Base-by-base conservation (phyloP, 2,888 invertebrate genomes). In the Drosophila phalerata region DNA sequence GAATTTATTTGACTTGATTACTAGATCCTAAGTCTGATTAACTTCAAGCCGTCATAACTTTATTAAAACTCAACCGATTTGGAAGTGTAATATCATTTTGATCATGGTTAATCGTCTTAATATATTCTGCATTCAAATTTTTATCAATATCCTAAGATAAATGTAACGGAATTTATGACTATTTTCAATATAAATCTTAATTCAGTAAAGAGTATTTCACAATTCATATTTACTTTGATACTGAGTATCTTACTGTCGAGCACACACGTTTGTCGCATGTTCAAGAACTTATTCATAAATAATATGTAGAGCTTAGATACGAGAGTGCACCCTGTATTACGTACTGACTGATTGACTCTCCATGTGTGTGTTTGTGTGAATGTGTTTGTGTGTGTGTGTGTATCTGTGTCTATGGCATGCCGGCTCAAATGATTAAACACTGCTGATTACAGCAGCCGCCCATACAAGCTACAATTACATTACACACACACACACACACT, bases 391-490 rank as follows among this genome's bases (percentile, higher is more conserved):
- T 30, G 3, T 34, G 9, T 43, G 13, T 22, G 11, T 53, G n/a
- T 19, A 10, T 63, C 32, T 55, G 48, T 48, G n/a, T 63, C 22
- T 25, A 8, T 56, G 52, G 47, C 51, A 47, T 56, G 72, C 72
- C 62, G 73, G 72, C 61, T 67, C 57, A 58, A 68, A 68, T 73
- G 73, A 68, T 73, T 67, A 64, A 64, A 25, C 57, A 58, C 72
- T 30, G 45, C 43, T 32, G 67, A 73, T 73, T 73, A 72, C 73
- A 73, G 73, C 73, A 72, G 73, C 72, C 73, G 72, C 67, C 57
- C 58, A 61, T 47, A 28, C 61, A 45, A 56, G 55, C 55, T 30
- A 45, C 32, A 58, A 58, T 58, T 58, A 58, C 37, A 28, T 13
- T 32, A 47, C 38, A 37, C 5, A 19, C 42, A 22, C 17, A 32